These are phyloP conservation scores for Chaetops frenatus DNA, from an alignment of 2,113 vertebrate genomes.

Conservation along the genomic window DNA sequence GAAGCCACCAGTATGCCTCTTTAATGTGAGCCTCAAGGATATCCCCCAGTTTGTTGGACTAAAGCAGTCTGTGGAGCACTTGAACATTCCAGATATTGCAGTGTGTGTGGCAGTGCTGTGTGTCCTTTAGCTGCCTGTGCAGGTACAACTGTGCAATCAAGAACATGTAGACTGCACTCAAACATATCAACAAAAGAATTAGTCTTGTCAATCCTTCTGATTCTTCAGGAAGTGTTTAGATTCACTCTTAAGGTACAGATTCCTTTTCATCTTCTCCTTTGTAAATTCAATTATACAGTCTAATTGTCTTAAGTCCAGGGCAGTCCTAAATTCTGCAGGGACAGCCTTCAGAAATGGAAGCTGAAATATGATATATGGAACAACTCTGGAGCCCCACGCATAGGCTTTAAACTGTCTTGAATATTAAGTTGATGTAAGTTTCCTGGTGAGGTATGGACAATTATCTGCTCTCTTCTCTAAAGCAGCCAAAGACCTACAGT, in stretches of 20 bases:
- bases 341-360: background rate
- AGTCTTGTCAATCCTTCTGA: background rate
- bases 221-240: background rate
- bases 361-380: background rate
- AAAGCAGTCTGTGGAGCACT: background rate
- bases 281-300: background rate
- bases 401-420: background rate
- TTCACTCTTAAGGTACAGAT: background rate
- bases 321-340: background rate
- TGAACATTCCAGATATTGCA: accelerated
- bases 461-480: background rate
- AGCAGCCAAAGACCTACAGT: background rate
- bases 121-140: background rate
- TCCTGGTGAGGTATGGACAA: background rate
- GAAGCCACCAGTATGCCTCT: background rate
- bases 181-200: background rate
- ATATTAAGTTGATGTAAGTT: background rate
- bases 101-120: too few species aligned
- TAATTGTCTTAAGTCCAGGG: background rate
- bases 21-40: background rate
- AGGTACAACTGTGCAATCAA: background rate
- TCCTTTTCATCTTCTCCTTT: background rate
- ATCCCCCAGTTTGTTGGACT: background rate
- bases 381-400: background rate
- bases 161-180: background rate